Evolutionary conservation across 2,113 vertebrate genomes (phyloP).

Genomic region (Sitta europaea): DNA sequence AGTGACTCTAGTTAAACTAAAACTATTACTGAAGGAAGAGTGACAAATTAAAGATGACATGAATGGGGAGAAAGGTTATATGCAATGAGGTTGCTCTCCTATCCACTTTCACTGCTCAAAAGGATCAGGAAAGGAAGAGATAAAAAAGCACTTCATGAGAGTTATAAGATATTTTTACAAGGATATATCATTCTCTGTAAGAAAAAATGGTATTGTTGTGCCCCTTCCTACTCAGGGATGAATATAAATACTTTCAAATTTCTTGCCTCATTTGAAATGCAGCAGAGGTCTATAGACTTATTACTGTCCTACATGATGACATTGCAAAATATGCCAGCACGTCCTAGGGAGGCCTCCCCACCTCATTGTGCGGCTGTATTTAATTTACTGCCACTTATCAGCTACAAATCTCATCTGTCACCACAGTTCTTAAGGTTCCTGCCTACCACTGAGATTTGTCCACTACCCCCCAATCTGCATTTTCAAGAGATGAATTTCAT

Average conservation of each 20-base stretch:
- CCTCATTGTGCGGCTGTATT: neutral
- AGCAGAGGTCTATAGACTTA: neutral
- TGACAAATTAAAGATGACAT: neutral
- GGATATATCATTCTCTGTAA: neutral
- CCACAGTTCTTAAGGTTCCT: neutral
- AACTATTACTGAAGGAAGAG: neutral
- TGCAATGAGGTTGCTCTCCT: neutral
- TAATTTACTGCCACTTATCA: slow-evolving; percentile 6
- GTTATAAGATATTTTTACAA: neutral
- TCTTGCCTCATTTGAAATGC: neutral
- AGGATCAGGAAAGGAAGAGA: neutral
- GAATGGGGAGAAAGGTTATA: neutral
- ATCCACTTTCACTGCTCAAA: neutral
- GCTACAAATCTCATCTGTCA: neutral
- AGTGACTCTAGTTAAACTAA: neutral
- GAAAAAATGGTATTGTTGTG: neutral
- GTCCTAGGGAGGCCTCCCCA: neutral
- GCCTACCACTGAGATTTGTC: neutral
- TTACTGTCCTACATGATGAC: neutral
- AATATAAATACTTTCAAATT: neutral
- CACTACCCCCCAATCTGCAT: neutral
- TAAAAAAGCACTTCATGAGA: neutral
- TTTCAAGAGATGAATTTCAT: neutral
- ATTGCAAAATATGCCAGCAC: neutral
- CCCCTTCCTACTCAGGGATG: neutral